These are phyloP conservation scores for Aptenodytes patagonicus DNA, from an alignment of 2,113 vertebrate species.

Conservation along the genomic window DNA sequence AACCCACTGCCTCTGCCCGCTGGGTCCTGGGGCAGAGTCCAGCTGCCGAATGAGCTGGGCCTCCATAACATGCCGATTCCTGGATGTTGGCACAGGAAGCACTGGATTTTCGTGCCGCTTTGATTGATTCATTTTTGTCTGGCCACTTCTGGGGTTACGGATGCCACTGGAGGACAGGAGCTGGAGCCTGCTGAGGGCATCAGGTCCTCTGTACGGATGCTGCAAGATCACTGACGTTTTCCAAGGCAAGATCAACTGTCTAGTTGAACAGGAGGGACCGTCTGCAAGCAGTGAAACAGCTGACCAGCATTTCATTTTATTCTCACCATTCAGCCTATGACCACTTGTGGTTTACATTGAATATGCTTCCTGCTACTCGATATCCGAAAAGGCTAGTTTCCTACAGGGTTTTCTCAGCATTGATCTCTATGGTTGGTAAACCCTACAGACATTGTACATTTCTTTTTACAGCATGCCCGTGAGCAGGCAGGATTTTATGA, in stretches of 20 bases:
- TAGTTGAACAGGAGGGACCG: not conserved
- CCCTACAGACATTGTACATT: not conserved
- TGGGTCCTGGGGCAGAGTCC: not conserved
- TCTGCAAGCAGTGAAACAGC: not conserved
- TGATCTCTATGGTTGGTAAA: not conserved
- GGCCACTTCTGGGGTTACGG: not conserved
- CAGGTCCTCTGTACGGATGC: not conserved
- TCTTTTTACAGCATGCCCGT: not conserved
- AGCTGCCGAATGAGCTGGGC: not conserved
- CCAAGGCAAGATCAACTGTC: not conserved
- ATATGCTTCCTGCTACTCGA: not conserved
- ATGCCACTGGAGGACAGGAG: not conserved
- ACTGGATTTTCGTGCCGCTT: not conserved
- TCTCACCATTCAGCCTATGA: not conserved
- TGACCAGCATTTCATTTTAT: not conserved
- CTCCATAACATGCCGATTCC: rapidly evolving
- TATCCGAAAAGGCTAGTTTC: not conserved
- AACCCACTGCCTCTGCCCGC: not conserved
- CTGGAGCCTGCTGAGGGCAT: not conserved
- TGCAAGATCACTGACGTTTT: not conserved
- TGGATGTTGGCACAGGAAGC: not conserved
- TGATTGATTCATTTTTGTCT: not conserved
- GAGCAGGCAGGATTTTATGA: not conserved
- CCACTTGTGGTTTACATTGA: not conserved
- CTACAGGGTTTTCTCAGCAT: not conserved